These are phyloP conservation scores for Drosophila mojavensis DNA, from an alignment of 1,140 invertebrate genomes.

Conservation along the genomic window DNA sequence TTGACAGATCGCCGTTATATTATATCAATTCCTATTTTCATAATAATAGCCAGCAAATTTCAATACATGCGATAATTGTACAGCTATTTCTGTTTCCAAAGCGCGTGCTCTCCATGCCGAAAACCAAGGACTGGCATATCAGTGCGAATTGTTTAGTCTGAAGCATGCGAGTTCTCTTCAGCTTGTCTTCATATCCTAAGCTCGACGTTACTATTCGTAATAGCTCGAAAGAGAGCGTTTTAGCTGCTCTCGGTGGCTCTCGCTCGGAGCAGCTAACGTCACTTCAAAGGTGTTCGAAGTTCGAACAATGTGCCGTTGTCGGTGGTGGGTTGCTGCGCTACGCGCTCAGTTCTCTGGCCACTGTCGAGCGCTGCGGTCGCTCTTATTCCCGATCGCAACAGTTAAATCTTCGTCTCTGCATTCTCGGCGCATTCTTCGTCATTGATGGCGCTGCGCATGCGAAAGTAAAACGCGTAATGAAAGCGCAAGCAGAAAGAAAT, in stretches of 20 bases:
- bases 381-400: not conserved
- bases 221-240: not conserved
- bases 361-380: constrained; percentile 34
- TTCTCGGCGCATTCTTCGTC: constrained; percentile 7
- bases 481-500: constrained; percentile 45
- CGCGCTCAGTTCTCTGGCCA: constrained; percentile 37
- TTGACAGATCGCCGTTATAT: not conserved
- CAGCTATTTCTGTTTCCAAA: no score
- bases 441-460: constrained; percentile 58
- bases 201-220: no score
- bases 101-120: not conserved
- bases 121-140: not conserved
- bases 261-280: constrained; percentile 2
- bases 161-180: no score
- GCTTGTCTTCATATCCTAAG: no score
- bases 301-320: constrained; percentile 1
- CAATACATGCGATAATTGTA: no score
- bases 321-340: constrained; percentile 4
- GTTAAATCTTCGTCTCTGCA: constrained; percentile 3
- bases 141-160: not conserved
- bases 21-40: no score
- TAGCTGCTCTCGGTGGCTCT: not conserved
- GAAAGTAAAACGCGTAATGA: constrained; percentile 45
- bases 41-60: no score
- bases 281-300: constrained; percentile 8